phyloP scores from a whole-genome alignment of 2,113 vertebrate species.

The Lampris incognitus region DNA sequence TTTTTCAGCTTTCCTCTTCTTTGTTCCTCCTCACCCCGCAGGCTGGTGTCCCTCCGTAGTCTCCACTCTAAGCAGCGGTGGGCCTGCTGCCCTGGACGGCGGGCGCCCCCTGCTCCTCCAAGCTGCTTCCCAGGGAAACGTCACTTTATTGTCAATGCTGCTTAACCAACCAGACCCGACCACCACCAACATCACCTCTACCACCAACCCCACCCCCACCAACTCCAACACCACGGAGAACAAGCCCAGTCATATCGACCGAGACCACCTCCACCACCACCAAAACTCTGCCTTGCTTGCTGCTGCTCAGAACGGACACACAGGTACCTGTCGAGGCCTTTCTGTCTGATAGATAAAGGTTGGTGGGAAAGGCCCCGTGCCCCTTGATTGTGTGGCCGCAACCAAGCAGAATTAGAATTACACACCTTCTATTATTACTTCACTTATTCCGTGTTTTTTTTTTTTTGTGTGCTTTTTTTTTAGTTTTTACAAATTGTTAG shows the following conservation, averaged over 20 bases:
- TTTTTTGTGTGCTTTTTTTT: too few species aligned
- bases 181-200: slow-evolving; percentile 23
- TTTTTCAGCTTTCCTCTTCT: slow-evolving; percentile 69
- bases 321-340: slow-evolving; percentile 81
- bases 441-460: too few species aligned
- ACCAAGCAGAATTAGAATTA: too few species aligned
- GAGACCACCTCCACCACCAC: slow-evolving; percentile 82
- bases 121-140: slow-evolving; percentile 99
- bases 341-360: too few species aligned
- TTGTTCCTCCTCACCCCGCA: slow-evolving; percentile 71
- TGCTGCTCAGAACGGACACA: slow-evolving; percentile 97
- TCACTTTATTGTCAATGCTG: slow-evolving; percentile 99
- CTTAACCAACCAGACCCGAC: slow-evolving; percentile 94
- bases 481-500: too few species aligned
- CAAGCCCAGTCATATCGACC: slow-evolving; percentile 44
- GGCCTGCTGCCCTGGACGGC: slow-evolving; percentile 99
- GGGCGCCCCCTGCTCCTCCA: slow-evolving; percentile 98
- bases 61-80: slow-evolving; percentile 91
- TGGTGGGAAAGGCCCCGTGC: too few species aligned
- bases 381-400: too few species aligned
- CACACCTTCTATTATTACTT: too few species aligned
- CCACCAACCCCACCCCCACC: slow-evolving; percentile 82
- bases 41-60: slow-evolving; percentile 99
- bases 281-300: slow-evolving; percentile 97
- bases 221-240: slow-evolving; percentile 51